Evolutionary conservation across 2,113 vertebrate genomes (phyloP), one percentile per base, ranked within the genome.

Genomic region (Platycercus adscitus): DNA sequence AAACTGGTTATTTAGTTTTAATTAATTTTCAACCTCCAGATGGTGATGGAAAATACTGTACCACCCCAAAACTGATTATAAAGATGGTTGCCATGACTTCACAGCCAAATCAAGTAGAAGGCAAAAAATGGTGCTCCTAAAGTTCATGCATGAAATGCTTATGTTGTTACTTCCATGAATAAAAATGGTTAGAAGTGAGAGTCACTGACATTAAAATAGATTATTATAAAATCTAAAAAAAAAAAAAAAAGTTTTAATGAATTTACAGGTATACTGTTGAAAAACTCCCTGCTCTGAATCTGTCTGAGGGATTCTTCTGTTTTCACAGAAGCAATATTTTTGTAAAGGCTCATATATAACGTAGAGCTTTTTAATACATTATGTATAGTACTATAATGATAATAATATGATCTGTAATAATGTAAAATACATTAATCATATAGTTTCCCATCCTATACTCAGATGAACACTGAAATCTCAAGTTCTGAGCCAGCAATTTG

Each of bases 11-110:
- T 89, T 86, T 78, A 81, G 49, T 93, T 89, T 93, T 93, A 93
- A 95, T 91, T 95, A 95, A 88, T 75, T 88, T 93, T 91, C 65
- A 93, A 24, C 55, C 35, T 82, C 88, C 88, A 91, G 81, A 78
- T 95, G 85, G 91, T 91, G 56, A 47, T 53, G 49, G n/a, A 81
- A 93, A 81, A 81, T 53, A 78, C n/a, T 35, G 23, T 58, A 82
- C 58, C 88, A 86, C 61, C 85, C 66, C 70, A 82, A 93, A 91
- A 89, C 0, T 79, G 43, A 20, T 43, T 78, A 88, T 77, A 81
- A 81, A 77, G 19, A 88, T 8, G 10, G 33, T 2, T 91, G 64
- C 68, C 39, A 53, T 60, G 71, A 50, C 52, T 72, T 64, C 31
- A 17, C 21, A 58, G 65, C 14, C 53, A 85, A 90, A 81, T 44